phyloP scores from a whole-genome alignment of 2,797 vertebrate genomes.

The Sebastes oblongus region DNA sequence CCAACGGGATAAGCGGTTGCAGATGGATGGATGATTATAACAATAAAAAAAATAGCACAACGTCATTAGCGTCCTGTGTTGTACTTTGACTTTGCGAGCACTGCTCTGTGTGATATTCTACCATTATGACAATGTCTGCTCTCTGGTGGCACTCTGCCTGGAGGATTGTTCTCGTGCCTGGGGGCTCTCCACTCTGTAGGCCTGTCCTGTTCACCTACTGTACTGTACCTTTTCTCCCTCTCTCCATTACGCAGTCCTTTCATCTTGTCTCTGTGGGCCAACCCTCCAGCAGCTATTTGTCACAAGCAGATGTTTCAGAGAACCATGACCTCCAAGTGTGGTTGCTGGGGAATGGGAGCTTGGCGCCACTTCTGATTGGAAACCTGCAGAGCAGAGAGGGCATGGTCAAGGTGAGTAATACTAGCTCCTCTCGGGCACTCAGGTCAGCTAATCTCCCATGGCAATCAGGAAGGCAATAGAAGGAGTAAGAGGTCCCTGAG shows the following conservation, averaged over 20 bases:
- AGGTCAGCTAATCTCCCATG: conserved; percentile 69
- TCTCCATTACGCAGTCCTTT: conserved; percentile 38
- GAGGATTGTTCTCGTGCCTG: conserved; percentile 15
- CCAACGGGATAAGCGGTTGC: no score
- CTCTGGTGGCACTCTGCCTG: conserved; percentile 8
- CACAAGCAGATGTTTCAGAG: conserved; percentile 68
- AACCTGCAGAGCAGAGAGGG: conserved; percentile 52
- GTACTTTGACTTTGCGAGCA: neutral
- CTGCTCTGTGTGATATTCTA: conserved; percentile 5
- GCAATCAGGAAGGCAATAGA: conserved; percentile 68
- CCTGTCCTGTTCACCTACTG: conserved; percentile 29
- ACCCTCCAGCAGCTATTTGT: conserved; percentile 70
- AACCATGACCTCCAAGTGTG: conserved; percentile 58
- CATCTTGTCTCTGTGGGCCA: conserved; percentile 42
- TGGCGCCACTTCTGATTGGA: conserved; percentile 62
- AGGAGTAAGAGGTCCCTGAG: conserved; percentile 38
- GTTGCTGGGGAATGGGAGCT: conserved; percentile 47
- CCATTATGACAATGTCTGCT: neutral
- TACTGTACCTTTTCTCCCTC: conserved; percentile 19
- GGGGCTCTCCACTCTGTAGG: conserved; percentile 4
- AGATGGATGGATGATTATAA: conserved; percentile 1
- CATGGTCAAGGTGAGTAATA: conserved; percentile 67
- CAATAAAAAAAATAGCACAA: conserved; percentile 1
- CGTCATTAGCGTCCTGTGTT: conserved; percentile 11
- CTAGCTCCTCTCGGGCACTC: conserved; percentile 40